Conservation (phyloP, 2,888 invertebrate genomes). For the Sarcophaga rosellei region DNA sequence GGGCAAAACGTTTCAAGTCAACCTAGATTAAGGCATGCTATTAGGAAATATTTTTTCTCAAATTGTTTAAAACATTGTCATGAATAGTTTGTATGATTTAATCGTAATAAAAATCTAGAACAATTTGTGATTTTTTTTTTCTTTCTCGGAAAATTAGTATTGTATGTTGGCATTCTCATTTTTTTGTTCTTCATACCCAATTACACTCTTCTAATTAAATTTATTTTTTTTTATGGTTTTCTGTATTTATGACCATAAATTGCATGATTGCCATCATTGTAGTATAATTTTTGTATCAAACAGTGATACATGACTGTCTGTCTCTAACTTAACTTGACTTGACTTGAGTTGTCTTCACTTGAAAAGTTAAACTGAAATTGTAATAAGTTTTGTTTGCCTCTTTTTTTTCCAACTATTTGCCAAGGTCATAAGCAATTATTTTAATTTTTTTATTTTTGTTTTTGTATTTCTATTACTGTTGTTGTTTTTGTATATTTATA, state of each 20-base stretch:
- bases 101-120: slow-evolving; percentile 52
- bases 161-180: slow-evolving; percentile 24
- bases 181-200: slow-evolving; percentile 3
- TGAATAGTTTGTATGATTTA: slow-evolving; percentile 29
- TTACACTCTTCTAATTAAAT: slow-evolving; percentile 58
- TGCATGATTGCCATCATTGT: slow-evolving; percentile 56
- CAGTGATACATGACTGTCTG: background rate
- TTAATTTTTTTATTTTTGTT: slow-evolving; percentile 43
- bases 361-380: slow-evolving; percentile 36
- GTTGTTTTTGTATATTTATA: background rate
- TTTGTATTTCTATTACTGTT: background rate
- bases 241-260: slow-evolving; percentile 56
- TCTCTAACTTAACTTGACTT: background rate
- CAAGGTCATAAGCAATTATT: slow-evolving; percentile 68
- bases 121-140: slow-evolving; percentile 5
- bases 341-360: background rate
- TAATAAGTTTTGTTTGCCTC: slow-evolving; percentile 48
- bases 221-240: slow-evolving; percentile 32
- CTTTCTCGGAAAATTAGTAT: slow-evolving; percentile 30
- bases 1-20: too few species aligned
- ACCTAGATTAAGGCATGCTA: too few species aligned
- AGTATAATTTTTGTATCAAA: slow-evolving; percentile 3
- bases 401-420: slow-evolving; percentile 34
- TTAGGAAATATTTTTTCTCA: background rate
- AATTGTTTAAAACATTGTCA: slow-evolving; percentile 7